Evolutionary conservation across 2,797 vertebrate species (phyloP), one percentile per base, ranked within the genome.

Genomic region (Melanotaenia pygmaea): DNA sequence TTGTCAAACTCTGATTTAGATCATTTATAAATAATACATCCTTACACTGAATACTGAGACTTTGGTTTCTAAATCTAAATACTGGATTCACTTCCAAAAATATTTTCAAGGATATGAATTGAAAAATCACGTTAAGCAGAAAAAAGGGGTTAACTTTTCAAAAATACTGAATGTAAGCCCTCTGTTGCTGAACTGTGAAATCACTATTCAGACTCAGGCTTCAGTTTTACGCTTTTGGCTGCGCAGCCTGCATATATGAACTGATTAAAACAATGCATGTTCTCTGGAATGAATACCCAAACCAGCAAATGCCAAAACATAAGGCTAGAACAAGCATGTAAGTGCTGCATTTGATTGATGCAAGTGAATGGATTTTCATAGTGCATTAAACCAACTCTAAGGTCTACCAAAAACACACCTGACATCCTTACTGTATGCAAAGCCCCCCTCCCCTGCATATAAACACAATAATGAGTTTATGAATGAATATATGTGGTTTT

Each of bases 271-370:
- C 82, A 88, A 92, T 88, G 85, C 89, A 86, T 89, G 87, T 83
- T 89, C 81, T 86, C 89, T 87, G 88, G 88, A 88, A 88, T 89
- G 89, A 89, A 83, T 76, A 80, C 74, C 88, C 88, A 89, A 74
- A 85, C 89, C 85, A 82, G 84, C 34, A 67, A 88, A 91, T 84
- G 88, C 90, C 87, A 86, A 91, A 90, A 91, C 71, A 88, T 88
- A 92, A 92, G 93, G 91, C 89, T 89, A 89, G 82, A 90, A 91
- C 82, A 90, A 92, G 90, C 89, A 90, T 92, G 85, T 93, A 94
- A 94, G 93, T 93, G 92, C 93, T 94, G 90, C 86, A 88, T 93
- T 93, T 92, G 91, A 93, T 92, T 92, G 88, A 92, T 90, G 87
- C 85, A 90, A 92, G 86, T 89, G 83, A 90, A 86, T 77, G 83